Conservation (phyloP, 2,888 invertebrate genomes). For the Drosophila rellima region DNA sequence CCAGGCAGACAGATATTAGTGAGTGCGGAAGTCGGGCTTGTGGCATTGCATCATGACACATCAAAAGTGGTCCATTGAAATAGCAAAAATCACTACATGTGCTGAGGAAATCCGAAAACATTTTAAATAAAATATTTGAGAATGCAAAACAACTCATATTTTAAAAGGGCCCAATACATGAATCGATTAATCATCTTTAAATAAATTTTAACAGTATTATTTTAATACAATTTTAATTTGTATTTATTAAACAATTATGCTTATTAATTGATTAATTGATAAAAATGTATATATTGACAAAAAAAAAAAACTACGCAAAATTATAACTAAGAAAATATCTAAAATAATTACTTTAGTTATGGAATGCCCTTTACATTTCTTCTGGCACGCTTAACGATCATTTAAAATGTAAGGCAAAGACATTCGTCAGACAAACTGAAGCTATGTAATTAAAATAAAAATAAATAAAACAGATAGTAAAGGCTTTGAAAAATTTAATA, state of each 20-base stretch:
- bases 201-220: too few relatives aligned
- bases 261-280: too few relatives aligned
- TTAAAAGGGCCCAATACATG: neutral
- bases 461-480: conserved; percentile 3
- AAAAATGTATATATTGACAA: too few relatives aligned
- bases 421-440: conserved; percentile 19
- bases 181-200: neutral
- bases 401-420: conserved; percentile 21
- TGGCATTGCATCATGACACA: conserved; percentile 39
- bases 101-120: conserved; percentile 3
- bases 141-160: neutral
- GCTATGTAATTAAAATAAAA: conserved; percentile 12
- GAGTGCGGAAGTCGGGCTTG: conserved; percentile 44
- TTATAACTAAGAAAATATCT: conserved; percentile 10
- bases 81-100: conserved; percentile 4
- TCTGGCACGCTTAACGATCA: conserved; percentile 38
- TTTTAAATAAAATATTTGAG: neutral
- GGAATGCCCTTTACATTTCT: conserved; percentile 65
- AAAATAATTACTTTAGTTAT: conserved; percentile 32
- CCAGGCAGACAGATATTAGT: conserved; percentile 13
- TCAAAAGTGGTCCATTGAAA: conserved; percentile 35
- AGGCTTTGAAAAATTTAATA: conserved; percentile 41
- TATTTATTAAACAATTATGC: too few relatives aligned
- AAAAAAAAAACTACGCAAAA: too few relatives aligned
- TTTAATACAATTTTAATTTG: too few relatives aligned